phyloP scores from a whole-genome alignment of 2,113 vertebrate genomes.

The Canis aureus region DNA sequence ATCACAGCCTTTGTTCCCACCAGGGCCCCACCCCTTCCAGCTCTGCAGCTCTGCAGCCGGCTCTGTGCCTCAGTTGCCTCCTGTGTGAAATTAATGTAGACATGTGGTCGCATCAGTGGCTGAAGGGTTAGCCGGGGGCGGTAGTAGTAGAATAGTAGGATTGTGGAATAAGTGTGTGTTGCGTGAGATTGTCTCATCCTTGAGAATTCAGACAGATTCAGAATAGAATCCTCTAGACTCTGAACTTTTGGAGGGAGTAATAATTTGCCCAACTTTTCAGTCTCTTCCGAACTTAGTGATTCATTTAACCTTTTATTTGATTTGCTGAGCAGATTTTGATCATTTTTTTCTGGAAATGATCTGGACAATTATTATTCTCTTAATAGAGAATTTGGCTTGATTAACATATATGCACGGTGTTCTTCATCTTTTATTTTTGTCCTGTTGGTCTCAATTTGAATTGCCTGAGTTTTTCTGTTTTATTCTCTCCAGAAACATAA shows the following conservation, averaged over 20 bases:
- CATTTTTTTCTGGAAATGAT: neutral
- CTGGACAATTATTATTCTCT: neutral
- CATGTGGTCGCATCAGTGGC: neutral
- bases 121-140: neutral
- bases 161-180: neutral
- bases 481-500: neutral
- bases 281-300: neutral
- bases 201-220: neutral
- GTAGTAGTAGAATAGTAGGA: too few species aligned
- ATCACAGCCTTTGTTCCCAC: neutral
- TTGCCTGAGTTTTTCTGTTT: constrained; percentile 22
- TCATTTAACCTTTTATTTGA: neutral
- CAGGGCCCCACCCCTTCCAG: neutral
- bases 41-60: neutral
- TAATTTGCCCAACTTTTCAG: neutral
- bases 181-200: neutral
- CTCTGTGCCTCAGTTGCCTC: neutral
- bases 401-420: neutral
- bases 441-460: neutral
- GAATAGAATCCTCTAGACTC: neutral
- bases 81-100: neutral
- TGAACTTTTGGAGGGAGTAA: neutral
- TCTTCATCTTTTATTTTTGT: neutral
- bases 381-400: neutral
- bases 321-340: neutral